Evolutionary conservation across 1,140 invertebrate species (phyloP).

Genomic region (Drosophila kanapiae): DNA sequence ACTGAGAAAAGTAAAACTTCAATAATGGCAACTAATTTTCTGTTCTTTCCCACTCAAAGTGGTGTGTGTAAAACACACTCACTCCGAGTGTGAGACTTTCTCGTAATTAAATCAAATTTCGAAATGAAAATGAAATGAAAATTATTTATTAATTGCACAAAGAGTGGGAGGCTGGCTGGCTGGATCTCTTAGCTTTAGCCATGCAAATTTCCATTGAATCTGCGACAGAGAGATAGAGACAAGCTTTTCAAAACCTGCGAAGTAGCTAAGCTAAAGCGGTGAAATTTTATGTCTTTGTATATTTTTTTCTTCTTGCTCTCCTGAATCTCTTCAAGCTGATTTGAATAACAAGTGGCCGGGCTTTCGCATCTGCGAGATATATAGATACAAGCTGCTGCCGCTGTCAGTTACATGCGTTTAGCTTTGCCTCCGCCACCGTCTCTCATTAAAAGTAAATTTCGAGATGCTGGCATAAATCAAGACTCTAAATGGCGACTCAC

Average conservation of each 20-base stretch:
- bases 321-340: conserved; percentile 47
- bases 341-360: conserved; percentile 61
- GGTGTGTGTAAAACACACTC: conserved; percentile 9
- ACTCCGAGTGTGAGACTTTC: conserved; percentile 51
- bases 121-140: conserved; percentile 79
- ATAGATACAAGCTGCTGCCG: conserved; percentile 40
- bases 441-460: conserved; percentile 77
- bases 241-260: conserved; percentile 17
- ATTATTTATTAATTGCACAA: conserved; percentile 73
- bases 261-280: conserved; percentile 32
- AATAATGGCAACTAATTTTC: conserved; percentile 78
- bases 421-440: conserved; percentile 41
- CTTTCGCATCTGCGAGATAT: conserved; percentile 62
- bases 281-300: conserved; percentile 36
- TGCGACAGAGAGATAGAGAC: conserved; percentile 3
- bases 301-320: conserved; percentile 10
- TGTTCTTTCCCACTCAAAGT: conserved; percentile 64
- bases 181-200: conserved; percentile 9
- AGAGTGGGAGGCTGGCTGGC: background rate
- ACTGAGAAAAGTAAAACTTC: conserved; percentile 39
- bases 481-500: conserved; percentile 38
- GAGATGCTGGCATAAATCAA: conserved; percentile 71
- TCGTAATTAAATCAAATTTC: conserved; percentile 79
- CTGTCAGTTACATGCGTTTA: conserved; percentile 72
- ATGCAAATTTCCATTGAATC: conserved; percentile 62